A percentile compares a stretch with the other conserved stretches of the same genome.
Evolutionary conservation across 2,888 invertebrate genomes (phyloP).

Genomic region (Aromia moschata): DNA sequence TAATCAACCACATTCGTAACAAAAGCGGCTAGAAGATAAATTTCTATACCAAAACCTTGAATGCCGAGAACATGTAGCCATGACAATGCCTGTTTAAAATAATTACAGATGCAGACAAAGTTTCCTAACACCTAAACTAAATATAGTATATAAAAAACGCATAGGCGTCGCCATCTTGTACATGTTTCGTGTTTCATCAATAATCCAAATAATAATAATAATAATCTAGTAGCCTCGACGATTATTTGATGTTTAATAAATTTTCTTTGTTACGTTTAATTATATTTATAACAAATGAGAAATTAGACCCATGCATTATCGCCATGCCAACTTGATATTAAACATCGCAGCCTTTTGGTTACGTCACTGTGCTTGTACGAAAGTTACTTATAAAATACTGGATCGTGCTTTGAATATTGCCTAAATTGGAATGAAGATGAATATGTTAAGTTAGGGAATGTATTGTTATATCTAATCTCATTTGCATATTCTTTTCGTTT

Average conservation of each 20-base stretch:
- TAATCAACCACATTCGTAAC: no score
- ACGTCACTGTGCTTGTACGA: background rate
- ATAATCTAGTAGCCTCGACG: no score
- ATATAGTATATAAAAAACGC: constrained; percentile 3
- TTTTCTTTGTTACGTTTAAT: no score
- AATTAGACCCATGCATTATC: no score
- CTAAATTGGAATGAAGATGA: constrained; percentile 4
- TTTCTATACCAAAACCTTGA: constrained; percentile 2
- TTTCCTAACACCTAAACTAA: constrained; percentile 8
- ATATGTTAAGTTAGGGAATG: background rate
- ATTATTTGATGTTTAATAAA: no score
- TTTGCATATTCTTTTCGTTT: background rate
- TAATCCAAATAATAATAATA: no score
- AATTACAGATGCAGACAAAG: constrained; percentile 9
- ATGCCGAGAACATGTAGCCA: background rate
- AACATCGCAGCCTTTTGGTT: background rate
- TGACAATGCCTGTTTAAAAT: constrained; percentile 3
- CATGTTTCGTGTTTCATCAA: no score
- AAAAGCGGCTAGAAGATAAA: no score
- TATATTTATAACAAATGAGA: no score
- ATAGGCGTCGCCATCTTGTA: constrained; percentile 2
- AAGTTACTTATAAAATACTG: background rate
- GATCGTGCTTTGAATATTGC: constrained; percentile 1
- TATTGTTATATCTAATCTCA: background rate
- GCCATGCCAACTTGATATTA: background rate